Percentiles rank a stretch among this genome's conserved stretches.
phyloP scores from a whole-genome alignment of 2,113 vertebrate species.

The Petaurus breviceps region DNA sequence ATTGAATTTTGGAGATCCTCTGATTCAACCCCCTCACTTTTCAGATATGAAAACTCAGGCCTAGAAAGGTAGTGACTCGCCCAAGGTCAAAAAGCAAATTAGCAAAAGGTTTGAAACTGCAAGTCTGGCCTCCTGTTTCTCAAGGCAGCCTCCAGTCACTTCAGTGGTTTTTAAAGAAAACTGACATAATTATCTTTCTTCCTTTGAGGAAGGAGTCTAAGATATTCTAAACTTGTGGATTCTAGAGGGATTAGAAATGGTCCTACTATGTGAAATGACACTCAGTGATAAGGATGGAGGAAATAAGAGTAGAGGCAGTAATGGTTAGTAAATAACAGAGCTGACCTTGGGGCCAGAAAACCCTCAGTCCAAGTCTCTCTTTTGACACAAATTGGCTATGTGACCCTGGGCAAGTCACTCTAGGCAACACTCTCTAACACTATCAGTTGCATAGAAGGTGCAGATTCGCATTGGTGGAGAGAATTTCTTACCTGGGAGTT shows the following conservation, averaged over 20 bases:
- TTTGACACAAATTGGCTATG: not conserved
- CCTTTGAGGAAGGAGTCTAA: constrained; percentile 46
- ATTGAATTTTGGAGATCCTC: not conserved
- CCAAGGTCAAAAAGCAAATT: not conserved
- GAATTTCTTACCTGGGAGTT: not conserved
- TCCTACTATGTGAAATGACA: constrained; percentile 62
- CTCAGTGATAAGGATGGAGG: constrained; percentile 17
- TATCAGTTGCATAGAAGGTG: not conserved
- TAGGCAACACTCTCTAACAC: not conserved
- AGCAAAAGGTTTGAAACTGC: not conserved
- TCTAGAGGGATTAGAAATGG: constrained; percentile 9
- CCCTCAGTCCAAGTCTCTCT: not conserved
- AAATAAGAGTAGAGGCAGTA: not conserved
- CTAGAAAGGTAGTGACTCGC: too few relatives aligned
- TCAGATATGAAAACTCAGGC: not conserved
- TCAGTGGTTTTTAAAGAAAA: not conserved
- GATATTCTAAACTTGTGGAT: constrained; percentile 39
- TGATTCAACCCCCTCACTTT: not conserved
- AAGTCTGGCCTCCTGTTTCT: not conserved
- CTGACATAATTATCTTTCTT: constrained; percentile 19
- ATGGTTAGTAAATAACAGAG: not conserved
- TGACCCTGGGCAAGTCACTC: not conserved
- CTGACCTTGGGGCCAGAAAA: not conserved
- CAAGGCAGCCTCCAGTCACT: not conserved
- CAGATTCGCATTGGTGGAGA: not conserved